Evolutionary conservation across 1,140 invertebrate species (phyloP).

Genomic region (Colletes latitarsis): DNA sequence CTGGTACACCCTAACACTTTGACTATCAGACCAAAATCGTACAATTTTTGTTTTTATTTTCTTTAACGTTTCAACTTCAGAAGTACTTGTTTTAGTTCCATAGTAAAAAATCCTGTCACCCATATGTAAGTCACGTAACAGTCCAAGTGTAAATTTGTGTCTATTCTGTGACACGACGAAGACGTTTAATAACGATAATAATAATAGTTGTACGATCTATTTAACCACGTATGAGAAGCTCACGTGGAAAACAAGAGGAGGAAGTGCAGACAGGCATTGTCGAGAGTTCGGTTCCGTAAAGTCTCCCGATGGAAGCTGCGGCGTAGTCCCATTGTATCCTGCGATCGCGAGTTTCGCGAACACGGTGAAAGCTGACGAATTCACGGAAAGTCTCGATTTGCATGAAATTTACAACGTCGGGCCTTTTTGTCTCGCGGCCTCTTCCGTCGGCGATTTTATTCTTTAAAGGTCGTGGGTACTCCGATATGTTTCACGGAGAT

Average conservation of each 20-base stretch:
- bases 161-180: too few species aligned
- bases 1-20: too few species aligned
- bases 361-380: slow-evolving; percentile 45
- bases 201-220: not conserved
- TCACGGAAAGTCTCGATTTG: slow-evolving; percentile 43
- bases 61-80: too few species aligned
- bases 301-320: slow-evolving; percentile 1
- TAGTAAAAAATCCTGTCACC: too few species aligned
- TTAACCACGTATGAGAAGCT: not conserved
- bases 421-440: slow-evolving; percentile 28
- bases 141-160: too few species aligned
- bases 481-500: slow-evolving; percentile 44
- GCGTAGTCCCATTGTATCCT: slow-evolving; percentile 20
- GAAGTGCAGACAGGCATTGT: not conserved
- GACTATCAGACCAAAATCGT: too few species aligned
- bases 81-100: too few species aligned
- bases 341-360: slow-evolving; percentile 12
- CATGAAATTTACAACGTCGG: slow-evolving; percentile 43
- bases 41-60: too few species aligned
- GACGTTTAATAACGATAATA: not conserved
- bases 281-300: slow-evolving; percentile 7
- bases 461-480: slow-evolving; percentile 37
- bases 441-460: slow-evolving; percentile 36
- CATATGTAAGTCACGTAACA: too few species aligned
- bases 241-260: not conserved